phyloP scores from a whole-genome alignment of 2,888 invertebrate species.

The Micoletzkya japonica region DNA sequence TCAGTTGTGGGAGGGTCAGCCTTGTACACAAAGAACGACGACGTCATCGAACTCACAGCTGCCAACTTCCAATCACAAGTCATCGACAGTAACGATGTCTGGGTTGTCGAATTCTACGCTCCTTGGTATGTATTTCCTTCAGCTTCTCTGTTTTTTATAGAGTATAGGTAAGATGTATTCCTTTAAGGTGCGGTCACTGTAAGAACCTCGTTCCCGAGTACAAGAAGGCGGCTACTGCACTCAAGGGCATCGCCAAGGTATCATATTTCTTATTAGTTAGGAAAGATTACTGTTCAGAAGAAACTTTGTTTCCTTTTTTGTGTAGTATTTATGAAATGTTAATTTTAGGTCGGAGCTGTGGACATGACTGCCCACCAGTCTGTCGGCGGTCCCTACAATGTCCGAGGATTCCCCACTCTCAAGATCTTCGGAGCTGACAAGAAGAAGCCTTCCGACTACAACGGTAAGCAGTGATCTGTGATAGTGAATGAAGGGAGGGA shows the following conservation, averaged over 20 bases:
- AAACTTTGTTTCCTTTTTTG: neutral
- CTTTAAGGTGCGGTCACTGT: constrained; percentile 72
- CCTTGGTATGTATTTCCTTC: constrained; percentile 79
- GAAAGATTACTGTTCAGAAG: neutral
- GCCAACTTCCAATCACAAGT: constrained; percentile 85
- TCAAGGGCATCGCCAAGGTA: constrained; percentile 91
- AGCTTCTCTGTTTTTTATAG: neutral
- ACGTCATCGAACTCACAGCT: constrained; percentile 82
- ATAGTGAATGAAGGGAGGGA: too few relatives aligned
- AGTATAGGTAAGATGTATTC: constrained; percentile 7
- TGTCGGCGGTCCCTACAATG: constrained; percentile 78
- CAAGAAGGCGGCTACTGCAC: constrained; percentile 85
- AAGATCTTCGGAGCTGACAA: constrained; percentile 89
- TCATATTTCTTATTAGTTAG: neutral
- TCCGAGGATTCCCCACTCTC: constrained; percentile 91
- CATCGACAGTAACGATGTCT: constrained; percentile 80
- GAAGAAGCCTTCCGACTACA: constrained; percentile 80
- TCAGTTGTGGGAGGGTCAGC: constrained; percentile 36
- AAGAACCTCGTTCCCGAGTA: constrained; percentile 88
- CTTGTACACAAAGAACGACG: constrained; percentile 56
- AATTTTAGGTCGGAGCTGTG: constrained; percentile 74
- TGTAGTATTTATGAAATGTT: neutral
- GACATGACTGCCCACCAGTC: constrained; percentile 87
- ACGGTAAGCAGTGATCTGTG: too few relatives aligned
- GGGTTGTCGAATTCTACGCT: constrained; percentile 94